These are phyloP conservation scores for Neolamprologus caudopunctatus DNA, from an alignment of 2,113 vertebrate genomes.

Conservation along the genomic window DNA sequence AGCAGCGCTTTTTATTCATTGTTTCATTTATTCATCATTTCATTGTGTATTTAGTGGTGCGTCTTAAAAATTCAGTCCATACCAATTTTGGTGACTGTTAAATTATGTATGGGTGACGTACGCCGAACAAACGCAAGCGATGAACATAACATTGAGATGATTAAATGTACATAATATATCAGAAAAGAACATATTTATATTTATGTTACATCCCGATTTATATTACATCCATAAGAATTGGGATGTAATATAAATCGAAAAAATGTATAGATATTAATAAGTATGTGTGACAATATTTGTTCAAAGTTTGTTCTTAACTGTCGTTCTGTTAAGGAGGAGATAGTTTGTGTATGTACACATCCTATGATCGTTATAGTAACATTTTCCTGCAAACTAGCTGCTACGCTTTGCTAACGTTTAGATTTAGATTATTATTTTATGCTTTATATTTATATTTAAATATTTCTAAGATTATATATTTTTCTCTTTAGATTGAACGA, in stretches of 20 bases:
- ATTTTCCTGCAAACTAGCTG: background rate
- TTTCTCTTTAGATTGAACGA: background rate
- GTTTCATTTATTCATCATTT: background rate
- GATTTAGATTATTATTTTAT: background rate
- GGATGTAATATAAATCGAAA: fast-evolving
- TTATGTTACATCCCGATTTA: background rate
- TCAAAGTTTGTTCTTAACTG: background rate
- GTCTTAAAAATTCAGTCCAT: background rate
- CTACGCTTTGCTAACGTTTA: background rate
- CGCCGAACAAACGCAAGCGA: fast-evolving
- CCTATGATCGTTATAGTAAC: background rate
- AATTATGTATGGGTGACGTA: background rate
- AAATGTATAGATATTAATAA: background rate
- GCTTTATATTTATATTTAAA: background rate
- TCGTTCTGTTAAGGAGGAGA: background rate
- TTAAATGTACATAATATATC: background rate
- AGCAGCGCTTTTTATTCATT: background rate
- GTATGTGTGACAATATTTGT: background rate
- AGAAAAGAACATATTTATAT: background rate
- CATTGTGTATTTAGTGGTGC: background rate
- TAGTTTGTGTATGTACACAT: fast-evolving
- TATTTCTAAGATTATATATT: background rate
- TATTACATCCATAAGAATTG: background rate
- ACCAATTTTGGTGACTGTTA: background rate
- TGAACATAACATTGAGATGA: background rate